phyloP scores from a whole-genome alignment of 2,797 vertebrate genomes.

The Melanogrammus aeglefinus region DNA sequence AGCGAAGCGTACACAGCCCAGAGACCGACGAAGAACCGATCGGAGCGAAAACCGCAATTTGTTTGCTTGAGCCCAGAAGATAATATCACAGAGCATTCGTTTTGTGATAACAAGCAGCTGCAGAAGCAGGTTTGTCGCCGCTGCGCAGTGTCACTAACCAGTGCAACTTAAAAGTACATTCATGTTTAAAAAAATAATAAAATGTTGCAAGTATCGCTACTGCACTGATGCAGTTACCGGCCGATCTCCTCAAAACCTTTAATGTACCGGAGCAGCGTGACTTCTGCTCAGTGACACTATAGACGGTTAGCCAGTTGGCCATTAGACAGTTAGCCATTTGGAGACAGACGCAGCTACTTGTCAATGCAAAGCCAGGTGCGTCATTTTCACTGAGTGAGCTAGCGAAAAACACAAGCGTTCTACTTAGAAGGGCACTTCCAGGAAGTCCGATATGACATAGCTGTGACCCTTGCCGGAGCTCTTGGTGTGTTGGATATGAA shows the following conservation, averaged over 20 bases:
- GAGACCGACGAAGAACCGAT: not conserved
- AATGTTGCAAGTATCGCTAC: not conserved
- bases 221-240: slow-evolving; percentile 3
- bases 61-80: not conserved
- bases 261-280: not conserved
- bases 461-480: too few species aligned
- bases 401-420: slow-evolving; percentile 5
- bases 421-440: not conserved
- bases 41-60: not conserved
- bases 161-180: slow-evolving; percentile 56
- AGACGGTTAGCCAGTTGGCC: not conserved
- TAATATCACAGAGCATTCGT: slow-evolving; percentile 33
- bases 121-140: slow-evolving; percentile 16
- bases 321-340: not conserved
- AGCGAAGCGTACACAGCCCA: not conserved
- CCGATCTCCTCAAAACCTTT: slow-evolving; percentile 12
- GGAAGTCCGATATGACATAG: not conserved
- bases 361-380: slow-evolving; percentile 28
- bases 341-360: slow-evolving; percentile 21
- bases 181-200: slow-evolving; percentile 43
- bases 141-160: slow-evolving; percentile 6
- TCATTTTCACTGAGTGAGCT: not conserved
- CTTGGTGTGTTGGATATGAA: not conserved
- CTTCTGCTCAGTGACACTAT: slow-evolving; percentile 7
- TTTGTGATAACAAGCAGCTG: slow-evolving; percentile 23